These are phyloP conservation scores for Xiphias gladius DNA, from an alignment of 2,113 vertebrate species.

Conservation along the genomic window DNA sequence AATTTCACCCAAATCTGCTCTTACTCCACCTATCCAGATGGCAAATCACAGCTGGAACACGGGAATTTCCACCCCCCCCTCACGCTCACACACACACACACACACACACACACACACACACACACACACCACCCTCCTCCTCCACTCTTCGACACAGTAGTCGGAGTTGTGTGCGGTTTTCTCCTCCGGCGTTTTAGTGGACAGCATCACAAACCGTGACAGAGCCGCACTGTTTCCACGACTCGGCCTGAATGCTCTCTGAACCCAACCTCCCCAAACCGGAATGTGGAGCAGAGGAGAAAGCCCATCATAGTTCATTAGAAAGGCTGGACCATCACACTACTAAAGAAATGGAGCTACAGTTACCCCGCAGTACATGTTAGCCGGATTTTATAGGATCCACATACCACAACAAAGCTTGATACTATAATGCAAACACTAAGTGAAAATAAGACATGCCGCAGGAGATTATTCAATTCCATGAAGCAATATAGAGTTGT, in stretches of 20 bases:
- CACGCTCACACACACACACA: slow-evolving; percentile 12
- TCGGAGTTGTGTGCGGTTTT: slow-evolving; percentile 49
- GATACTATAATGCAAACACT: not conserved
- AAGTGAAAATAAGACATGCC: not conserved
- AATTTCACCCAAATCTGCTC: slow-evolving; percentile 24
- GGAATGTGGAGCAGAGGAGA: slow-evolving; percentile 43
- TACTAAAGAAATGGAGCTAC: not conserved
- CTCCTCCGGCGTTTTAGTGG: slow-evolving; percentile 52
- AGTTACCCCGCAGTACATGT: not conserved
- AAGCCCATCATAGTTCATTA: slow-evolving; percentile 24
- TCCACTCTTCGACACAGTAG: slow-evolving; percentile 52
- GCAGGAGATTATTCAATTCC: not conserved
- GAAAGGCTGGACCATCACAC: slow-evolving; percentile 8
- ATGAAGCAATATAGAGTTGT: not conserved
- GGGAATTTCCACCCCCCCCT: slow-evolving; percentile 69
- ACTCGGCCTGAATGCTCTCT: slow-evolving; percentile 15
- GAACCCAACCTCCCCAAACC: not conserved
- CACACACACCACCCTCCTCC: slow-evolving; percentile 26
- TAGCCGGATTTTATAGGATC: not conserved
- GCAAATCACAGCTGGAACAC: slow-evolving; percentile 47
- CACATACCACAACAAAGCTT: not conserved
- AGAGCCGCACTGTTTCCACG: slow-evolving; percentile 43
- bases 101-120: not conserved
- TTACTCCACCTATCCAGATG: slow-evolving; percentile 6
- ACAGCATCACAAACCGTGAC: slow-evolving; percentile 52